These are phyloP conservation scores for Gari tellinella DNA, from an alignment of 2,888 invertebrate genomes.

Conservation along the genomic window DNA sequence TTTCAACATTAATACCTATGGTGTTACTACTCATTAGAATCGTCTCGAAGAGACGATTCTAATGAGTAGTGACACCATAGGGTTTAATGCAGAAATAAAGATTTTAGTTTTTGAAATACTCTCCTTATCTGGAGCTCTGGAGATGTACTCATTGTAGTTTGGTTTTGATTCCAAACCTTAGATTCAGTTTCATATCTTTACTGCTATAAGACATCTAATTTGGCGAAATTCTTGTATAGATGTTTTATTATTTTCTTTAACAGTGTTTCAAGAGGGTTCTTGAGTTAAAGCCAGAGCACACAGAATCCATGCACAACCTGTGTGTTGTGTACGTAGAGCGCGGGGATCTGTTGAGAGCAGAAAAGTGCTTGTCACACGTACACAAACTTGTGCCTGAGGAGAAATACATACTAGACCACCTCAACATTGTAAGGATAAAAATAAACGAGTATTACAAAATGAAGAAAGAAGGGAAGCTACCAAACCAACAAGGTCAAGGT, in stretches of 20 bases:
- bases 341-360: constrained; percentile 93
- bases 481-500: constrained; percentile 14
- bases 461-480: constrained; percentile 13
- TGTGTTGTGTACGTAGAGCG: constrained; percentile 98
- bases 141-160: too few species aligned
- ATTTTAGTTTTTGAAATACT: too few species aligned
- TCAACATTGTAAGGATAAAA: constrained; percentile 93
- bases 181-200: too few species aligned
- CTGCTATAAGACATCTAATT: too few species aligned
- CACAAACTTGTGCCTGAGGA: constrained; percentile 92
- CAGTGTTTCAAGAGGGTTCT: constrained; percentile 96
- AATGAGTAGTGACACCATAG: too few species aligned
- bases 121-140: too few species aligned
- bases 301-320: constrained; percentile 97
- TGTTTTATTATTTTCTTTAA: constrained; percentile 71
- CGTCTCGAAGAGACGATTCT: too few species aligned
- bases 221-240: background rate
- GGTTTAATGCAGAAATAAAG: too few species aligned
- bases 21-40: too few species aligned
- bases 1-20: too few species aligned
- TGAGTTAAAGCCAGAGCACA: constrained; percentile 94
- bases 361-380: constrained; percentile 92
- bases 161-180: too few species aligned
- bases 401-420: constrained; percentile 95
- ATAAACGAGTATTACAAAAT: constrained; percentile 51